Conservation (phyloP, 2,113 vertebrate genomes). For the Penelope pileata region DNA sequence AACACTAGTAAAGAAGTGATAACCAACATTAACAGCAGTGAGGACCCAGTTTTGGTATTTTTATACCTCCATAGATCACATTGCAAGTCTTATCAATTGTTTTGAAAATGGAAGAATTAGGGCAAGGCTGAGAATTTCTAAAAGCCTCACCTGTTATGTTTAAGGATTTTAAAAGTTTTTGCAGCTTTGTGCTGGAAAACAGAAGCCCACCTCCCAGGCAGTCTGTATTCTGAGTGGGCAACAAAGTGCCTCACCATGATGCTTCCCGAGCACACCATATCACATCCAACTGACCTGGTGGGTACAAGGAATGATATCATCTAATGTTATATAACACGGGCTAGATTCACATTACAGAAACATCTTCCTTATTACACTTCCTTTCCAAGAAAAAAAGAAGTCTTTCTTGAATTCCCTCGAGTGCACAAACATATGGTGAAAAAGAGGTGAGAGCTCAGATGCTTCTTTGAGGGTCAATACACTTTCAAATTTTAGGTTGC, state of each 20-base stretch:
- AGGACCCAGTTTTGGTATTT: background rate
- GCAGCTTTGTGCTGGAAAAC: background rate
- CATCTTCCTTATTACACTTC: background rate
- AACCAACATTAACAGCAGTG: background rate
- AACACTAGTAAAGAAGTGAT: background rate
- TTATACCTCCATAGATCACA: background rate
- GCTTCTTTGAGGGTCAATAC: background rate
- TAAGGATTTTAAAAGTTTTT: background rate
- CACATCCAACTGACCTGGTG: background rate
- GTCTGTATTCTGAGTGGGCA: rapidly evolving
- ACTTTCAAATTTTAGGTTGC: background rate
- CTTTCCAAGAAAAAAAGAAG: background rate
- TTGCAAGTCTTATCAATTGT: background rate
- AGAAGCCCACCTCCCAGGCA: background rate
- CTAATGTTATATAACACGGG: rapidly evolving
- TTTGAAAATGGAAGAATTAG: background rate
- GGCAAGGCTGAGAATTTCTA: background rate
- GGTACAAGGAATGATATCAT: background rate
- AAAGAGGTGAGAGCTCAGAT: background rate
- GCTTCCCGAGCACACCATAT: background rate
- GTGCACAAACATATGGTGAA: background rate
- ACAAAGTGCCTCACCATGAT: rapidly evolving
- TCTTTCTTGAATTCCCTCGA: background rate
- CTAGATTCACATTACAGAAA: background rate
- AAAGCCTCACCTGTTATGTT: background rate